phyloP scores from a whole-genome alignment of 2,888 invertebrate genomes.

The Calliopum simillimum region DNA sequence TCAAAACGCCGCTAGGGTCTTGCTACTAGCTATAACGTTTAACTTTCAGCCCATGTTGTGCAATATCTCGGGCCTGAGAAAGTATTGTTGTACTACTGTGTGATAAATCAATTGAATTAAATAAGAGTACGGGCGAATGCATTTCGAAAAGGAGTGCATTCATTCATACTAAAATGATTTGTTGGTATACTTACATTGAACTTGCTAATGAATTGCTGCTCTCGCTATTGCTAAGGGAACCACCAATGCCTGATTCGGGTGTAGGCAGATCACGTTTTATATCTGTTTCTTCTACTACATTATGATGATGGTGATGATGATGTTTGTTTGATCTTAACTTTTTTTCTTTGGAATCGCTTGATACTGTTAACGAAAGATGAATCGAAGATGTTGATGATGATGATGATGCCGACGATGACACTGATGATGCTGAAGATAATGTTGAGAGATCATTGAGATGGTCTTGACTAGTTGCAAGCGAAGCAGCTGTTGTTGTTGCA shows the following conservation, averaged over 20 bases:
- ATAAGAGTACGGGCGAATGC: too few relatives aligned
- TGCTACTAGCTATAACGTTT: too few relatives aligned
- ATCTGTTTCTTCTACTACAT: slow-evolving; percentile 42
- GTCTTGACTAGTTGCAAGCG: slow-evolving; percentile 36
- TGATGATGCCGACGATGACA: slow-evolving; percentile 35
- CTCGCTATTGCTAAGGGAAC: slow-evolving; percentile 60
- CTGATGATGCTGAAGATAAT: slow-evolving; percentile 37
- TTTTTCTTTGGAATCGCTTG: slow-evolving; percentile 17
- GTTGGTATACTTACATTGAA: slow-evolving; percentile 52
- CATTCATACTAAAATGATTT: not conserved
- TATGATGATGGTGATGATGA: slow-evolving; percentile 36
- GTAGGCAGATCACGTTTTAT: slow-evolving; percentile 56
- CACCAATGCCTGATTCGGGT: slow-evolving; percentile 61
- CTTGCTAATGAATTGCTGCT: slow-evolving; percentile 49
- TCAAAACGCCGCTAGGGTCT: too few relatives aligned
- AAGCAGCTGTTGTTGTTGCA: slow-evolving; percentile 37
- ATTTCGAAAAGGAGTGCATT: slow-evolving; percentile 40
- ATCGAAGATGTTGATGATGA: slow-evolving; percentile 32
- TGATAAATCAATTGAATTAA: too few relatives aligned
- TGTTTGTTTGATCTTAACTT: slow-evolving; percentile 30
- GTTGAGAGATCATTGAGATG: slow-evolving; percentile 31
- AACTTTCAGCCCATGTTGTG: too few relatives aligned
- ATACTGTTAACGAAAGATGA: not conserved
- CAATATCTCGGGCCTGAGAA: not conserved
- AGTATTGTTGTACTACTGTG: not conserved